These are phyloP conservation scores for Emydocephalus ijimae DNA, from an alignment of 2,113 vertebrate genomes.

Conservation along the genomic window DNA sequence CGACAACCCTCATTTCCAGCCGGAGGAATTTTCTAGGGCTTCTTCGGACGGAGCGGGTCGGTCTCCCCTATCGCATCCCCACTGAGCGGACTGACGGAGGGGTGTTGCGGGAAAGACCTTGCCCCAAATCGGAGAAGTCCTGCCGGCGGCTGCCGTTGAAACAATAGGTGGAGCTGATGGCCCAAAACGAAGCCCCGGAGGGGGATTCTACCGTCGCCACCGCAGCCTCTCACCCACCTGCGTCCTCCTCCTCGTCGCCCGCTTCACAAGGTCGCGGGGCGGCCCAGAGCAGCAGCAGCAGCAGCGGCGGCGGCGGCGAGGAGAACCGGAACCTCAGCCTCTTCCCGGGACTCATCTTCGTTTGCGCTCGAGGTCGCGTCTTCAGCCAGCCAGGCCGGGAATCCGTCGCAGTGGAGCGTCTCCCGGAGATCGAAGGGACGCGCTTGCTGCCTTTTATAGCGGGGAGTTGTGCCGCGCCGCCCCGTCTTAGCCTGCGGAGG, in stretches of 20 bases:
- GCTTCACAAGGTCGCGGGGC: not conserved
- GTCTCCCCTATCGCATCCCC: not conserved
- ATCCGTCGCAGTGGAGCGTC: not conserved
- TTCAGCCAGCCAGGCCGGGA: not conserved
- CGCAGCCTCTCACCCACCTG: not conserved
- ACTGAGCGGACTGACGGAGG: not conserved
- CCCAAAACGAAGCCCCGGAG: not conserved
- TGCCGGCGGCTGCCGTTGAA: not conserved
- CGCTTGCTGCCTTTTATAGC: not conserved
- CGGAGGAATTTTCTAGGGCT: not conserved
- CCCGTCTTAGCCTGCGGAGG: not conserved
- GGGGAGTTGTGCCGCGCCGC: not conserved
- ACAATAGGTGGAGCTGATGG: not conserved
- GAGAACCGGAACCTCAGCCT: not conserved
- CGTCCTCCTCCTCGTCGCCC: not conserved
- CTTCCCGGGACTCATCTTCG: not conserved
- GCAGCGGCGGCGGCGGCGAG: not conserved
- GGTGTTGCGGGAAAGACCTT: not conserved
- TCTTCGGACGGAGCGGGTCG: not conserved
- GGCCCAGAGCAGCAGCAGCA: not conserved
- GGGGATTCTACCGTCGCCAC: not conserved
- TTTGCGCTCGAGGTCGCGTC: no score
- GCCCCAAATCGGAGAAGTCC: not conserved
- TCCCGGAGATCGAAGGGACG: not conserved
- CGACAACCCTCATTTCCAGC: not conserved